phyloP scores from a whole-genome alignment of 2,113 vertebrate genomes.

The Spea multiplicata region DNA sequence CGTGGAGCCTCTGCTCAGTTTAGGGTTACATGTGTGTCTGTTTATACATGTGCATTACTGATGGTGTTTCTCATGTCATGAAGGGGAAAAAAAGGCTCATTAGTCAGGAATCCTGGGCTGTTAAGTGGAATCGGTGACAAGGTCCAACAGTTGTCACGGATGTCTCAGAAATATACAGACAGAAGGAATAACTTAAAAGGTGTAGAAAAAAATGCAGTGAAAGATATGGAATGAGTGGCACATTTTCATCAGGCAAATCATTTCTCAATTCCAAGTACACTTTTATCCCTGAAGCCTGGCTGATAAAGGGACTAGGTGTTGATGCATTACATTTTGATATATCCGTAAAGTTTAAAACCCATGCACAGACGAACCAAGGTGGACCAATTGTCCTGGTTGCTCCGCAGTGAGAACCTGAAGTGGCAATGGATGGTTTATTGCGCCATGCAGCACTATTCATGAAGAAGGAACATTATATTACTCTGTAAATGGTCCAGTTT shows the following conservation, averaged over 20 bases:
- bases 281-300: no score
- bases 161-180: slow-evolving; percentile 40
- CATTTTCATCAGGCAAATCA: slow-evolving; percentile 25
- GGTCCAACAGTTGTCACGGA: slow-evolving; percentile 45
- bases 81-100: slow-evolving; percentile 28
- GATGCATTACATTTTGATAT: no score
- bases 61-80: slow-evolving; percentile 36
- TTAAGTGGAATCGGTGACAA: slow-evolving; percentile 48
- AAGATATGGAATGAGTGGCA: slow-evolving; percentile 27
- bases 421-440: no score
- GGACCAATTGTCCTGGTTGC: no score
- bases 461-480: no score
- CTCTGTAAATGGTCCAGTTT: no score
- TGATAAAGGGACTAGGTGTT: no score
- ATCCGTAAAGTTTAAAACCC: no score
- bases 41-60: slow-evolving; percentile 49
- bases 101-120: slow-evolving; percentile 44
- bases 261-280: no score
- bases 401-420: no score
- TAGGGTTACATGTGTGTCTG: slow-evolving; percentile 48
- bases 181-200: slow-evolving; percentile 13
- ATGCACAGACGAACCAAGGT: no score
- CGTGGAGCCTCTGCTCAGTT: slow-evolving; percentile 47
- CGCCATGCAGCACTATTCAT: no score
- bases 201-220: slow-evolving; percentile 2